Percentiles rank a stretch among this genome's conserved stretches.
Evolutionary conservation across 2,888 invertebrate species (phyloP).

Genomic region (Formica aserva): DNA sequence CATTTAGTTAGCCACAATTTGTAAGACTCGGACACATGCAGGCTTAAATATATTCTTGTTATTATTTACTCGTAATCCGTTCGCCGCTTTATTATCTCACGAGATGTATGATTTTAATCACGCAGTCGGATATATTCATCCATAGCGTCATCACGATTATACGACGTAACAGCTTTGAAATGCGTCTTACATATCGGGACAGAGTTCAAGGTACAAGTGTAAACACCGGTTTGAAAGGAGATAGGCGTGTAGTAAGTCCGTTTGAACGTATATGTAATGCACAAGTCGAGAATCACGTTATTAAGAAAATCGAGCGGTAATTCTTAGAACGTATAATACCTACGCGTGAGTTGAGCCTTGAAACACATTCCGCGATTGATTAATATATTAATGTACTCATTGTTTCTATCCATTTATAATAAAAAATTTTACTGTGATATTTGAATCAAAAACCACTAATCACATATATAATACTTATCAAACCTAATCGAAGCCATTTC

Average conservation of each 20-base stretch:
- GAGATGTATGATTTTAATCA: slow-evolving; percentile 24
- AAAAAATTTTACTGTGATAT: neutral
- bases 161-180: slow-evolving; percentile 25
- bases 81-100: neutral
- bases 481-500: neutral
- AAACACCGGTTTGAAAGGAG: slow-evolving; percentile 56
- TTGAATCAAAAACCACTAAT: neutral
- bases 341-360: slow-evolving; percentile 30
- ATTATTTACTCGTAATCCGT: slow-evolving; percentile 7
- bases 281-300: slow-evolving; percentile 42
- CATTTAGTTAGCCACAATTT: neutral
- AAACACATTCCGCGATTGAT: slow-evolving; percentile 24
- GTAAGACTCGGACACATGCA: neutral
- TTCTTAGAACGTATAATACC: slow-evolving; percentile 18
- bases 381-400: slow-evolving; percentile 15
- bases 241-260: slow-evolving; percentile 5
- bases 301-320: slow-evolving; percentile 43
- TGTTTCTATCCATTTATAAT: neutral
- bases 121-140: slow-evolving; percentile 5
- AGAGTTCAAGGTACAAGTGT: slow-evolving; percentile 57
- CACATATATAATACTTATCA: neutral
- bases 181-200: neutral
- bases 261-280: slow-evolving; percentile 34
- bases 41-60: neutral
- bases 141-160: slow-evolving; percentile 16